Percentiles rank a stretch among this genome's conserved stretches.
Conservation (phyloP, 2,113 vertebrate species). For the Taxidea taxus region DNA sequence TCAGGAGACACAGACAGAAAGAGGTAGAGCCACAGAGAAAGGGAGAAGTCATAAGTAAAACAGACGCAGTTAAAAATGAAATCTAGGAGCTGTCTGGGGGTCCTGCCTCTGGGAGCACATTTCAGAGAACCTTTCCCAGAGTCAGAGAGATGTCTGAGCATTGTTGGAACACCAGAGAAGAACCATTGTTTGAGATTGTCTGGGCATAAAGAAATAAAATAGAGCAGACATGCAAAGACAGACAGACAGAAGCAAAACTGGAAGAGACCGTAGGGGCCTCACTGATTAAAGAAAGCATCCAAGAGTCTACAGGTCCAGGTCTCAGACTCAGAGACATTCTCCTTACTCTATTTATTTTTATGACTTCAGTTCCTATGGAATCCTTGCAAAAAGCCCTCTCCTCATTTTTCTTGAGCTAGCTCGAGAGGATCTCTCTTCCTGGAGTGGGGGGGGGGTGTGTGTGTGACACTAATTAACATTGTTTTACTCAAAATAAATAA, state of each 20-base stretch:
- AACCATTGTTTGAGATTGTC: neutral
- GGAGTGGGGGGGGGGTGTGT: neutral
- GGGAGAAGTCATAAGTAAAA: neutral
- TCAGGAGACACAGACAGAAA: neutral
- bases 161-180: neutral
- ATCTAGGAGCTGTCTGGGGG: neutral
- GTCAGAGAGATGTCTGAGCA: neutral
- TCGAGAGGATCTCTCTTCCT: neutral
- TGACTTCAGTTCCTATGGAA: too few relatives aligned
- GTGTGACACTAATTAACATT: neutral
- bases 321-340: too few relatives aligned
- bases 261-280: neutral
- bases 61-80: neutral
- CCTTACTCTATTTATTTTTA: neutral
- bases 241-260: neutral
- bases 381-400: neutral
- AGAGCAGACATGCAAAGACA: neutral
- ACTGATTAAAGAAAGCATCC: too few relatives aligned
- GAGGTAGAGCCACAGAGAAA: neutral
- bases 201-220: neutral
- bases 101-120: neutral
- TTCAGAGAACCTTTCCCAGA: neutral
- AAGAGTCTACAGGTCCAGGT: rapidly evolving
- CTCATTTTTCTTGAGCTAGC: neutral
- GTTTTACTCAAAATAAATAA: neutral